Conservation (phyloP, 2,113 vertebrate genomes). For the Atherinomorus stipes region DNA sequence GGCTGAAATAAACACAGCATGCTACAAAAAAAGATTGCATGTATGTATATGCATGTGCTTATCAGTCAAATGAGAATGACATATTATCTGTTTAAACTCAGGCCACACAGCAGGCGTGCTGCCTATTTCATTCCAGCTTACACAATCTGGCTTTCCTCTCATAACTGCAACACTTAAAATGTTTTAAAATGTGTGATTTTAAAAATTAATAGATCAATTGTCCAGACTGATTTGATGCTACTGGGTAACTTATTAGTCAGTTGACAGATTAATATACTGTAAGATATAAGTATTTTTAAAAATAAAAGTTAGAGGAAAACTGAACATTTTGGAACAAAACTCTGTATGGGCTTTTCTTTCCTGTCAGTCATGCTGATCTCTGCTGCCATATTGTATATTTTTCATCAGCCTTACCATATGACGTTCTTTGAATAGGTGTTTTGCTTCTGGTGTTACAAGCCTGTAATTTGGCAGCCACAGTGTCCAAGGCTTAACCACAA, state of each 20-base stretch:
- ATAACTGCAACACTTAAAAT: slow-evolving; percentile 69
- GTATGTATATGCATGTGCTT: slow-evolving; percentile 51
- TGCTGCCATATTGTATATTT: slow-evolving; percentile 43
- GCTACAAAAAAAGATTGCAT: slow-evolving; percentile 59
- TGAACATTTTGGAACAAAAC: slow-evolving; percentile 12
- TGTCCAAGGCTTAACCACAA: slow-evolving; percentile 69
- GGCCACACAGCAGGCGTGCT: slow-evolving; percentile 76
- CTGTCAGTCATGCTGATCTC: slow-evolving; percentile 36
- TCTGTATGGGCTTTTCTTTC: slow-evolving; percentile 11
- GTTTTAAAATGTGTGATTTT: slow-evolving; percentile 39
- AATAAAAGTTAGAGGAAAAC: slow-evolving; percentile 23
- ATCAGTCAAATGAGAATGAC: slow-evolving; percentile 72
- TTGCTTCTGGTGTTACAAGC: slow-evolving; percentile 68
- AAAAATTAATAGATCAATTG: slow-evolving; percentile 38
- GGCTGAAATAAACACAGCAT: slow-evolving; percentile 75
- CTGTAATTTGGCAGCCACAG: slow-evolving; percentile 64
- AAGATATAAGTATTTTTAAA: not conserved
- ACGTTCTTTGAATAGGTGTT: slow-evolving; percentile 68
- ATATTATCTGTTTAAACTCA: slow-evolving; percentile 79
- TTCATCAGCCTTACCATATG: slow-evolving; percentile 39
- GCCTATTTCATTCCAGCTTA: slow-evolving; percentile 56
- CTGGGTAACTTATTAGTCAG: slow-evolving; percentile 1
- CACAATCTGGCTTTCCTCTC: slow-evolving; percentile 58
- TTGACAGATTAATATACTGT: not conserved
- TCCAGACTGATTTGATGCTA: slow-evolving; percentile 13